Base-by-base conservation (phyloP, 2,888 invertebrate species). In the Torymus aiolomorphi region DNA sequence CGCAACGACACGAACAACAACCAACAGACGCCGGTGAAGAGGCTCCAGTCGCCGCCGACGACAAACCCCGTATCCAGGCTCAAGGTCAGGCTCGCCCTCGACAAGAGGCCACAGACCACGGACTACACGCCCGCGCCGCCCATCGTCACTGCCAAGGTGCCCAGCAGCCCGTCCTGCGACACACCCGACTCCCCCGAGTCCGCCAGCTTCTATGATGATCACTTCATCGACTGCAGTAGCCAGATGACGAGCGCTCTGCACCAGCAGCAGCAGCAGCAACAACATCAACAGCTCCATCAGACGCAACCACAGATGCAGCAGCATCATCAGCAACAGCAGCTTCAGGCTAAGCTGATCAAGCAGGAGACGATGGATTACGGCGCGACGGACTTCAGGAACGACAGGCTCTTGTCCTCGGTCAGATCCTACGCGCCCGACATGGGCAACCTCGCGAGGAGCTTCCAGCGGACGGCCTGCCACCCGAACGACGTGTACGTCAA, bases 161-260 rank as follows among this genome's bases (percentile, higher is more conserved):
- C 95, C 52, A 93, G 93, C 87, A 94, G 94, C 87, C 95, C 95
- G 0, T 93, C 93, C 14, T 94, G 93, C 86, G 95, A 95, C 84
- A 94, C 94, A 0, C 97, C 97, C 0, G 96, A 96, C 88, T 97
- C 97, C 0, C 97, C 97, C 0, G 97, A 97, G 89, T 96, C 96
- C 83, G 96, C 96, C 80, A 96, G 95, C 82, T 94, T 95, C 88
- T 95, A 95, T 91, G 95, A 96, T 83, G 96, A 95, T 20, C 92
- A 91, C 83, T 92, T 87, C 72, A 82, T 86, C 78, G 90, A 89
- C 5, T 88, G 86, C 78, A 84, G 82, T 12, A 80, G 77, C 54
- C 85, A 85, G 74, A 83, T 84, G 31, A 77, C 74, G 24, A 83
- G 66, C 52, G 76, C 57, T n/a, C 56, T 59, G 3, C 77, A 75